phyloP scores from a whole-genome alignment of 2,113 vertebrate genomes.

The Abramis brama region DNA sequence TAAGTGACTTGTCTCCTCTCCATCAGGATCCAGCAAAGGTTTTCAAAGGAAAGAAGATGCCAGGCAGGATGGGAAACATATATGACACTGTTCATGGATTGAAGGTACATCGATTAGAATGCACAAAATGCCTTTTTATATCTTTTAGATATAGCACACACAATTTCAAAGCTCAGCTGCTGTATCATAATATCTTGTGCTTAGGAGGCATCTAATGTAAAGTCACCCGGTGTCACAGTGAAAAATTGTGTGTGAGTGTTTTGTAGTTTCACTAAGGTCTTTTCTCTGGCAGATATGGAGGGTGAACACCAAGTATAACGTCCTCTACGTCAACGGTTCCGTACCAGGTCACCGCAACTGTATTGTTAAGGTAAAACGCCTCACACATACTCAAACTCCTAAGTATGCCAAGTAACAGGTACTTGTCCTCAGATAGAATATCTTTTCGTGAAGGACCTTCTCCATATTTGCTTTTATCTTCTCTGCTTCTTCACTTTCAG shows the following conservation, averaged over 20 bases:
- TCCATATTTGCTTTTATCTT: neutral
- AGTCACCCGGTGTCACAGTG: neutral
- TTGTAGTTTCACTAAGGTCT: neutral
- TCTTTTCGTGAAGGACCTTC: neutral
- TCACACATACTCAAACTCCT: neutral
- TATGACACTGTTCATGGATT: constrained; percentile 82
- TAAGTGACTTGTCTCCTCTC: constrained; percentile 16
- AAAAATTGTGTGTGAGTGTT: constrained; percentile 2
- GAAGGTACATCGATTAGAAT: constrained; percentile 76
- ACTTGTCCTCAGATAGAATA: neutral
- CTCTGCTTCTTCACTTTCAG: constrained; percentile 30
- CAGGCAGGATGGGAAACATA: constrained; percentile 88
- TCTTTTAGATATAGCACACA: neutral
- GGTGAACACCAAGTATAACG: constrained; percentile 89
- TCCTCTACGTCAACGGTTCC: constrained; percentile 91
- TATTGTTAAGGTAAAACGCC: constrained; percentile 87
- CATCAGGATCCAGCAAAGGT: constrained; percentile 86
- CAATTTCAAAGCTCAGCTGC: neutral
- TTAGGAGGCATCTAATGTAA: neutral
- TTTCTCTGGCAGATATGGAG: constrained; percentile 88
- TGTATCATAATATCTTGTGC: neutral
- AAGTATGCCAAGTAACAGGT: neutral
- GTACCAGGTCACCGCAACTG: constrained; percentile 93
- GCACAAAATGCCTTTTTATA: neutral
- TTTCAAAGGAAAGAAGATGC: constrained; percentile 95